Evolutionary conservation across 2,797 vertebrate species (phyloP), one percentile per base, ranked within the genome.

Genomic region (Microctenopoma stevenorrisi): DNA sequence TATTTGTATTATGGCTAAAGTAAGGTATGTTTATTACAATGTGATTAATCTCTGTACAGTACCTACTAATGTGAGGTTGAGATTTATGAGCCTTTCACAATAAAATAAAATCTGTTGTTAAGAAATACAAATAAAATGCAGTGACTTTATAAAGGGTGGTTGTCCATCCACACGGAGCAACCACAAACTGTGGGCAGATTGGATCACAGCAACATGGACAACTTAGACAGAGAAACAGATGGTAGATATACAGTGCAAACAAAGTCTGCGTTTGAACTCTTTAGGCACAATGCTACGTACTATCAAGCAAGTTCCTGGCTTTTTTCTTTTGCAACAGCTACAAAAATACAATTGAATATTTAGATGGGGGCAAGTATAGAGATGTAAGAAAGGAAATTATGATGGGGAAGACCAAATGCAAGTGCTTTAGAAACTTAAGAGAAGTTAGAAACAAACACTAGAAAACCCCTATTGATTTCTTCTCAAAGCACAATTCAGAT

Each of bases 181-280:
- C 43, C 7, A 16, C 25, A 38, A 18, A 28, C 51, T 37, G 10
- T 38, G 14, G 18, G 50, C 28, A 65, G 25, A 61, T 54, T 77
- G n/a, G 33, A 33, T 42, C 26, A 52, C 0, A 2, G n/a, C 13
- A 42, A 55, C 37, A 55, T 56, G 13, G 7, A 60, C 26, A 22
- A 53, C 28, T 53, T 44, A 49, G n/a, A 47, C 7, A 43, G 0
- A 38, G 0, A 22, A 61, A 53, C 12, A 40, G 22, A 53, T 3
- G 38, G 16, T 8, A 16, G n/a, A 2, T 33, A 13, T 22, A 26
- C 1, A 11, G 49, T 15, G 46, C 14, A 60, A 40, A 61, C 22
- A 30, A 30, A 64, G 13, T 37, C 8, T 55, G 38, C 33, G 35
- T 56, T 38, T 42, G 2, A 73, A 35, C 12, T 58, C 12, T 37